Evolutionary conservation across 2,888 invertebrate genomes (phyloP), one percentile per base, ranked within the genome.

Genomic region (Orthosia cruda): DNA sequence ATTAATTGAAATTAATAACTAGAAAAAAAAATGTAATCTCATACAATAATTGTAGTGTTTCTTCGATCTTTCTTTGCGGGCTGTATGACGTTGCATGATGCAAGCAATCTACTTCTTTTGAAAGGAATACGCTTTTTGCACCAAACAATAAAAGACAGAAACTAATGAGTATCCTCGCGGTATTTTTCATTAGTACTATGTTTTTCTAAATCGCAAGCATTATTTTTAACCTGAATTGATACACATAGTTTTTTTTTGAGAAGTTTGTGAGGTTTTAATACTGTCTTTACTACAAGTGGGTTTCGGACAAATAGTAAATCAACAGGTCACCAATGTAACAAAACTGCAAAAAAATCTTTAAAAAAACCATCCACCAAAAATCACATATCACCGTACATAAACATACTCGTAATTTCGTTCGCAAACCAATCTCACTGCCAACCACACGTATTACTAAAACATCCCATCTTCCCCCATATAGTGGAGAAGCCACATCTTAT

Each of bases 401-500:
- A 40, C 1, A 9, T 40, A 40, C 40, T 40, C 18, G 64, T 59
- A 59, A 61, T 80, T 63, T 63, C 59, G 45, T 57, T 72, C 55
- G 18, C 23, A 49, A 62, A 63, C 66, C 74, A 84, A 72, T 80
- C 62, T 72, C n/a, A 49, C 13, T 61, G 13, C 62, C 15, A 54
- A 18, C 79, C 72, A 66, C 59, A 52, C 15, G n/a, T 58, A 82
- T 82, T 64, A 74, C 62, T 67, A 68, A 80, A 75, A 74, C 45
- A 71, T 75, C 3, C n/a, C n/a, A 12, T 67, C 74, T 83, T 74
- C 65, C 64, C 40, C 55, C 63, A 64, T 62, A 49, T 62, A 66
- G 59, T 64, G 63, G 12, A 62, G 59, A 71, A 67, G 75, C 82
- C 76, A 62, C 61, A 81, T 78, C 74, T 67, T 74, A 83, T 86